Base-by-base conservation (phyloP, 2,797 vertebrate genomes). In the Bovichtus variegatus region DNA sequence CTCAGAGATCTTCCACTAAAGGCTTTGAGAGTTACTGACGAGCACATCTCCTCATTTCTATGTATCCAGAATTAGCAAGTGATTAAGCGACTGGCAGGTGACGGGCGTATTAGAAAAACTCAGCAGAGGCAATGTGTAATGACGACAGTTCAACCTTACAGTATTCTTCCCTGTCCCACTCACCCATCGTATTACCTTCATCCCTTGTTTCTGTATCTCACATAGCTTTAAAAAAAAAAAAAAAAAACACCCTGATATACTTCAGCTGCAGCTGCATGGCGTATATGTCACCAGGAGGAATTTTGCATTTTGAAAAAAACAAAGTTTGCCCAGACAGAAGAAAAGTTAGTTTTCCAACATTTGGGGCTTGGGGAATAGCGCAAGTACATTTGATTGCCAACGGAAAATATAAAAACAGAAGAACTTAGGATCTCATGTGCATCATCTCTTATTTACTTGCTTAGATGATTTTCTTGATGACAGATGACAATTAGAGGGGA, bases 71-170 rank as follows among this genome's bases (percentile, higher is more conserved):
- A 95, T 95, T 95, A 95, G 93, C 86, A 92, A 93, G 93, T 94
- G 91, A 95, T 95, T 95, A 95, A 86, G 83, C 87, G 82, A 86
- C 88, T 91, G 89, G 91, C 93, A 93, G 93, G 93, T 94, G 93
- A 95, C 77, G 83, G 87, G 82, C 89, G 90, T 92, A 94, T 94
- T 91, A 92, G 84, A 84, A 87, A 76, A 84, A 78, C 87, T 85
- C 85, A 83, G 86, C 86, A 80, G 85, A 91, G 82, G 79, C 80
- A 21, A 84, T 71, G 74, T 74, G 87, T 92, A 91, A 94, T 92
- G 90, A 92, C 92, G 85, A 84, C 80, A 84, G 81, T 89, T 90
- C 83, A 92, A 81, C 82, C 85, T 85, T 85, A 83, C 75, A 69
- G 74, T 81, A 63, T 82, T 85, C 71, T 46, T 74, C 62, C 66